Conservation (phyloP, 2,888 invertebrate genomes). For the Colostygia pectinataria region DNA sequence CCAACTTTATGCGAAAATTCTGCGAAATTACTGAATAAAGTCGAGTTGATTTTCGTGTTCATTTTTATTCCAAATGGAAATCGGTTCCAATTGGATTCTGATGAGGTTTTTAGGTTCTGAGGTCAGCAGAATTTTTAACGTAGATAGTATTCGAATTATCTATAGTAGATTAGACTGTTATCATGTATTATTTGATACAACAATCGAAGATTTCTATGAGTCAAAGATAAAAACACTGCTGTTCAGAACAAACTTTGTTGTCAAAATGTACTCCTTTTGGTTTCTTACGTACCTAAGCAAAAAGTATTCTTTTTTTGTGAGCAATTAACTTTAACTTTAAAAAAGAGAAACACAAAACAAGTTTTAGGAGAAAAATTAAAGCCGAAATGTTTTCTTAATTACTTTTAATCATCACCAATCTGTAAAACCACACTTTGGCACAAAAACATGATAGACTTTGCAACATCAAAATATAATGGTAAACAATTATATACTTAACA, state of each 20-base stretch:
- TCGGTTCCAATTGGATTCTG: constrained; percentile 39
- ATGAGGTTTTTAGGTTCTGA: constrained; percentile 26
- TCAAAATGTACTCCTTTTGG: constrained; percentile 1
- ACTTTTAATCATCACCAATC: constrained; percentile 58
- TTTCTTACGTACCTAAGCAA: not conserved
- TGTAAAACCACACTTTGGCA: constrained; percentile 65
- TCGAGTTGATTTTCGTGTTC: constrained; percentile 40
- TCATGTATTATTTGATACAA: constrained; percentile 10
- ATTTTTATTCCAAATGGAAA: constrained; percentile 42
- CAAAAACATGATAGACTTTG: constrained; percentile 47
- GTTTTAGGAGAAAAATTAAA: constrained; percentile 7
- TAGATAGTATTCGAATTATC: not conserved
- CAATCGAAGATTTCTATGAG: constrained; percentile 2
- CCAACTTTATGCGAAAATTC: constrained; percentile 28
- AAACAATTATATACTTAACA: constrained; percentile 53
- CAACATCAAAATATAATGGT: constrained; percentile 37
- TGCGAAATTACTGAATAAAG: constrained; percentile 38
- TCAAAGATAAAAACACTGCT: no score
- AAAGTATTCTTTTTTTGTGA: not conserved
- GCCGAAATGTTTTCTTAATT: constrained; percentile 43
- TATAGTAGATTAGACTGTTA: not conserved
- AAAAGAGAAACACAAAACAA: no score
- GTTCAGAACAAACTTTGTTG: not conserved
- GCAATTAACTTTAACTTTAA: not conserved
- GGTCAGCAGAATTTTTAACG: not conserved